Conservation (phyloP, 2,888 invertebrate species). For the Stenurella melanura region DNA sequence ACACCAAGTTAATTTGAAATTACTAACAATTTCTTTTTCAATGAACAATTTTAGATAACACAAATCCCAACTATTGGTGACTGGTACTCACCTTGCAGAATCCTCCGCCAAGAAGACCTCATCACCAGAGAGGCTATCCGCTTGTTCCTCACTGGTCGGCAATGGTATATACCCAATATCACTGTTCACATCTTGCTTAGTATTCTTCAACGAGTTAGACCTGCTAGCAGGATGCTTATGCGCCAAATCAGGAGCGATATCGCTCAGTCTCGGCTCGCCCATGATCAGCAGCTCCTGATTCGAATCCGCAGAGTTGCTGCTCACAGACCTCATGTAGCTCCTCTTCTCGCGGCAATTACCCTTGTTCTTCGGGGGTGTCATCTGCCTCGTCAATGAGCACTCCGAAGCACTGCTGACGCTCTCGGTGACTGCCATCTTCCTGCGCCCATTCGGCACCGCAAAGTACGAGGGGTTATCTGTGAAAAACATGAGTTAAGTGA, state of each 20-base stretch:
- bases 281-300: slow-evolving; percentile 80
- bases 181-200: slow-evolving; percentile 55
- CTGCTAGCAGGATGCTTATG: slow-evolving; percentile 67
- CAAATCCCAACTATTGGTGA: no score
- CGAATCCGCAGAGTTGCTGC: slow-evolving; percentile 78
- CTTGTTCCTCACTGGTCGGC: slow-evolving; percentile 67
- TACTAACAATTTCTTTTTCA: no score
- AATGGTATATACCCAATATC: slow-evolving; percentile 67
- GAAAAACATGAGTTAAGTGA: slow-evolving; percentile 45
- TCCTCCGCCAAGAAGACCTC: slow-evolving; percentile 78
- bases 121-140: slow-evolving; percentile 66
- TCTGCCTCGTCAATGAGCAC: slow-evolving; percentile 63
- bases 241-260: slow-evolving; percentile 78
- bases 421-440: slow-evolving; percentile 56
- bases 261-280: slow-evolving; percentile 83
- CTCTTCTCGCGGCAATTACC: slow-evolving; percentile 45
- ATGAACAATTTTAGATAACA: no score
- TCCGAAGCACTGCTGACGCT: slow-evolving; percentile 61
- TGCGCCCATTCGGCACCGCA: slow-evolving; percentile 75
- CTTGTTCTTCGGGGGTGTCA: slow-evolving; percentile 63
- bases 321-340: slow-evolving; percentile 76
- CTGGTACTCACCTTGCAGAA: slow-evolving; percentile 64
- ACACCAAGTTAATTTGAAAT: no score
- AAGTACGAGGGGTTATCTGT: slow-evolving; percentile 88
- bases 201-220: slow-evolving; percentile 65